Percentiles rank a stretch among this genome's conserved stretches.
Conservation (phyloP, 37 sponge, comb jelly and placozoan genomes). For the Axinella damicornis region DNA sequence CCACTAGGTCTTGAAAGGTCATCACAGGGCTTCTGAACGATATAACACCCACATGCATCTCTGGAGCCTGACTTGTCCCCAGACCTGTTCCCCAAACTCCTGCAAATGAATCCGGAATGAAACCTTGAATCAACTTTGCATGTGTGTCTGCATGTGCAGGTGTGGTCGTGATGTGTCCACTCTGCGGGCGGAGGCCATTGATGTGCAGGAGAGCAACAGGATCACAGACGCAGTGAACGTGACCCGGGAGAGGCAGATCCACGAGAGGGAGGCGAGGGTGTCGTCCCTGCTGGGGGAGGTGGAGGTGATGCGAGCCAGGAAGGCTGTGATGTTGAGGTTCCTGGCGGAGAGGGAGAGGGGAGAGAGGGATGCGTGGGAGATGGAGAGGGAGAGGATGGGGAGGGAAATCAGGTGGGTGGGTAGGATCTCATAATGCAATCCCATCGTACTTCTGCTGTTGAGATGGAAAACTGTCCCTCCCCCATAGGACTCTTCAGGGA, state of each 20-base stretch:
- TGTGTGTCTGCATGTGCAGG: no score
- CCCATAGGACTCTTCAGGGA: no score
- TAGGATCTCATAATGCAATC: neutral
- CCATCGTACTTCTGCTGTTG: no score
- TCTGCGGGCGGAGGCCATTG: neutral
- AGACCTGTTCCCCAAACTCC: no score
- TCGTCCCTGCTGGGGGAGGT: slow-evolving; percentile 55
- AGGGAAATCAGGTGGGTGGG: neutral
- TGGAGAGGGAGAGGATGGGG: neutral
- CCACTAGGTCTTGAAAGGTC: no score
- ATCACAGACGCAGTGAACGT: slow-evolving; percentile 1
- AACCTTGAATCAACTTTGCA: no score
- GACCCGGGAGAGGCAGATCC: neutral
- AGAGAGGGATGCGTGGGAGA: slow-evolving; percentile 6
- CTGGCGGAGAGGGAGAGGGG: neutral
- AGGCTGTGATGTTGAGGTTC: slow-evolving; percentile 22
- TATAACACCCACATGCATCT: no score
- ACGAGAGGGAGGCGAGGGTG: slow-evolving; percentile 36
- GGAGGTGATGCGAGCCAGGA: slow-evolving; percentile 43
- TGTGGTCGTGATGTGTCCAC: neutral
- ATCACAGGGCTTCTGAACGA: no score
- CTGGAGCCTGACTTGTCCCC: no score
- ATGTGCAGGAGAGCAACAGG: neutral
- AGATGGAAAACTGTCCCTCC: no score
- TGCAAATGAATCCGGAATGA: no score